Evolutionary conservation across 2,797 vertebrate species (phyloP).

Genomic region (Rhynchonycteris naso): DNA sequence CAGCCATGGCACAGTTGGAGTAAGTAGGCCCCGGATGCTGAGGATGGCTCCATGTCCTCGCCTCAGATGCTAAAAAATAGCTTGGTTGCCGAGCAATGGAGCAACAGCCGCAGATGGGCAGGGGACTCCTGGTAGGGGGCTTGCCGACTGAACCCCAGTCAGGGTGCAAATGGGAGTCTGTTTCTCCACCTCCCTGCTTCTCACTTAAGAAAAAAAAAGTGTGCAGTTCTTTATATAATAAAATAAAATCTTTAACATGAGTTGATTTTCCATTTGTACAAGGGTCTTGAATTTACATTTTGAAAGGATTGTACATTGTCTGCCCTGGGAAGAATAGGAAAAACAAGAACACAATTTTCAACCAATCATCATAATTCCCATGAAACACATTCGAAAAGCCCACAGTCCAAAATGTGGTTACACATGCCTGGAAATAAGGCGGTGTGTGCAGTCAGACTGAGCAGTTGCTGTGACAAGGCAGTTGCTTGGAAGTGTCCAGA

Average conservation of each 20-base stretch:
- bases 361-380: neutral
- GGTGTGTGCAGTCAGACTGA: slow-evolving; percentile 66
- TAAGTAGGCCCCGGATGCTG: too few species aligned
- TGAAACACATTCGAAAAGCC: neutral
- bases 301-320: neutral
- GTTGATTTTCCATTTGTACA: neutral
- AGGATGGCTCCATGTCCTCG: too few species aligned
- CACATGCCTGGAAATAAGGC: slow-evolving; percentile 58
- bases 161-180: too few species aligned
- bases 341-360: neutral
- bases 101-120: too few species aligned
- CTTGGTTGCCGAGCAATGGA: too few species aligned
- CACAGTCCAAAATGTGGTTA: neutral
- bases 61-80: too few species aligned
- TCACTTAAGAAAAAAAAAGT: too few species aligned
- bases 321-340: neutral
- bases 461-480: slow-evolving; percentile 81
- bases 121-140: too few species aligned
- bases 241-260: neutral
- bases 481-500: slow-evolving; percentile 70
- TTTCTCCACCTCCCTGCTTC: too few species aligned
- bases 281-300: neutral
- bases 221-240: too few species aligned
- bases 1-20: too few species aligned
- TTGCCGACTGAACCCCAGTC: too few species aligned